A percentile compares a stretch with the other conserved stretches of the same genome.
phyloP scores from a whole-genome alignment of 2,888 invertebrate species.

The Leistus spinibarbis region DNA sequence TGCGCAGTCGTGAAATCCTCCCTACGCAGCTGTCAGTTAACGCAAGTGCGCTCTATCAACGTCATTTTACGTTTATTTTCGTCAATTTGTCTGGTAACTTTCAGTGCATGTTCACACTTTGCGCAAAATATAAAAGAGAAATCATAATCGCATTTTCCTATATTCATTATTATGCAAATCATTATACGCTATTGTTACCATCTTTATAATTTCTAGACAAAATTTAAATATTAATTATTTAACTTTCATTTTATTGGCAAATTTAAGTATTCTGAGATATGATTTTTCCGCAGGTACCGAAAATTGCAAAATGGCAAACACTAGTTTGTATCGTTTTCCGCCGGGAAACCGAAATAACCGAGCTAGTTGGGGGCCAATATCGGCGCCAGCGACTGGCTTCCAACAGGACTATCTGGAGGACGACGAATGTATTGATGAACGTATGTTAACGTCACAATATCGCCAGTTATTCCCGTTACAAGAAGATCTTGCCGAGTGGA shows the following conservation, averaged over 20 bases:
- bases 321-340: slow-evolving; percentile 30
- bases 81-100: not conserved
- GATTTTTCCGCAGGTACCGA: not conserved
- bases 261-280: too few relatives aligned
- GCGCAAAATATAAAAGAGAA: too few relatives aligned
- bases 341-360: slow-evolving; percentile 49
- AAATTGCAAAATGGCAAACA: not conserved
- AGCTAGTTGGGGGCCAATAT: slow-evolving; percentile 67
- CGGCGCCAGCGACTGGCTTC: slow-evolving; percentile 57
- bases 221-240: too few relatives aligned
- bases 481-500: slow-evolving; percentile 88
- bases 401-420: slow-evolving; percentile 51
- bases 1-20: not conserved
- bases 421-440: slow-evolving; percentile 64
- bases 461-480: slow-evolving; percentile 81
- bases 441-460: slow-evolving; percentile 77
- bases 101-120: too few relatives aligned
- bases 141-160: not conserved
- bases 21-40: not conserved
- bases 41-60: not conserved
- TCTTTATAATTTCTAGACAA: too few relatives aligned
- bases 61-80: not conserved
- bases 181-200: too few relatives aligned
- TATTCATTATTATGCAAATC: not conserved
- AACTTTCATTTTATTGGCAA: too few relatives aligned